phyloP scores from a whole-genome alignment of 2,797 vertebrate species.

The Uromys caudimaculatus region DNA sequence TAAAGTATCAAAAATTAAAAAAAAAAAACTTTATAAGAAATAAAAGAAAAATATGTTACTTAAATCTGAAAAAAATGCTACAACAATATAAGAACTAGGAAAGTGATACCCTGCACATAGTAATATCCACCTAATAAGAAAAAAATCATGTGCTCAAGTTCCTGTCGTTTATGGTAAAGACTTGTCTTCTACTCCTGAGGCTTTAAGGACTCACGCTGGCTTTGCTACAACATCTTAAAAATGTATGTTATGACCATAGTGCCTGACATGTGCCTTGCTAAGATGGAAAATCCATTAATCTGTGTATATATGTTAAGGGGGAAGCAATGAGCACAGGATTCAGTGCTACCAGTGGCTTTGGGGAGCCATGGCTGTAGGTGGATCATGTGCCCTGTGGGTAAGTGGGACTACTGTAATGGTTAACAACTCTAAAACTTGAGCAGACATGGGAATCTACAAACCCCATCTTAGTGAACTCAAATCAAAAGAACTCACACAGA shows the following conservation, averaged over 20 bases:
- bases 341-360: background rate
- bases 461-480: background rate
- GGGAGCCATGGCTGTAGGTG: background rate
- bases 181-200: background rate
- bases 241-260: background rate
- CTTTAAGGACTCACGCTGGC: background rate
- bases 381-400: background rate
- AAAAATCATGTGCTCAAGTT: no score
- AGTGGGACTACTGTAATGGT: background rate
- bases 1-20: no score
- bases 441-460: background rate
- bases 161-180: no score
- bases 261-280: background rate
- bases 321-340: background rate
- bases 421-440: background rate
- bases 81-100: background rate
- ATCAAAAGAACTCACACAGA: background rate
- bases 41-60: no score
- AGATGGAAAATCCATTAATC: background rate
- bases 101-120: background rate
- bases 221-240: background rate
- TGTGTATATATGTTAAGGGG: background rate
- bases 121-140: background rate
- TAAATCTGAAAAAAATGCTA: background rate
- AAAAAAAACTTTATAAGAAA: no score